Conservation (phyloP, 2,113 vertebrate species). For the Toxotes chatareus region DNA sequence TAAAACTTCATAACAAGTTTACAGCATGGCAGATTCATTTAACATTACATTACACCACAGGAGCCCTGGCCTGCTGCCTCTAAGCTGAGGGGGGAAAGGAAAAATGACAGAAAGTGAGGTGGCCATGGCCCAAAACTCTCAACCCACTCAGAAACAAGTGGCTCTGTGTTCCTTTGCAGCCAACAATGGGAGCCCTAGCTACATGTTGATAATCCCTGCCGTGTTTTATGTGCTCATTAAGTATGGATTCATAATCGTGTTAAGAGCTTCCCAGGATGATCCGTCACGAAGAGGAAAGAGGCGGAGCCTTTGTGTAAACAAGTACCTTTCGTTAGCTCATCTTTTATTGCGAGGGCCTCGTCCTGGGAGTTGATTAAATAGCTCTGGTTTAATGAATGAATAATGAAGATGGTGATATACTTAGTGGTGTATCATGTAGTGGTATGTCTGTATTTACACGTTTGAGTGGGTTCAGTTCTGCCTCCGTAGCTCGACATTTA, state of each 20-base stretch:
- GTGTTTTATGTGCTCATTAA: slow-evolving; percentile 71
- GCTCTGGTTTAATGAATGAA: slow-evolving; percentile 58
- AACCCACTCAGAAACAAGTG: slow-evolving; percentile 57
- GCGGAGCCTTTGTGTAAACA: slow-evolving; percentile 53
- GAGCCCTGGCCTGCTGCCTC: slow-evolving; percentile 44
- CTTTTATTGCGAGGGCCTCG: slow-evolving; percentile 27
- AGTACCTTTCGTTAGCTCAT: slow-evolving; percentile 55
- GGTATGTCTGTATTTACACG: slow-evolving; percentile 43
- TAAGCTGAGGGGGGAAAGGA: slow-evolving; percentile 25
- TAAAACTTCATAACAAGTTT: slow-evolving; percentile 75
- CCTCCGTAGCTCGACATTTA: background rate
- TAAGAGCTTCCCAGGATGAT: slow-evolving; percentile 64
- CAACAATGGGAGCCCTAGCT: slow-evolving; percentile 55
- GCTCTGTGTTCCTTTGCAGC: slow-evolving; percentile 35
- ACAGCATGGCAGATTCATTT: slow-evolving; percentile 76
- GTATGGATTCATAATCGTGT: slow-evolving; percentile 71
- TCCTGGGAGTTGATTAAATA: slow-evolving; percentile 57
- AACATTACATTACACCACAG: slow-evolving; percentile 70
- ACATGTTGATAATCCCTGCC: slow-evolving; percentile 63
- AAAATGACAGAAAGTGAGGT: slow-evolving; percentile 53
- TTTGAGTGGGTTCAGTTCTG: slow-evolving; percentile 23
- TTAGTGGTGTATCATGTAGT: slow-evolving; percentile 12
- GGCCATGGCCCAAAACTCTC: slow-evolving; percentile 40
- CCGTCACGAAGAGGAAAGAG: slow-evolving; percentile 40
- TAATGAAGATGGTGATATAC: slow-evolving; percentile 38